Evolutionary conservation across 1,140 invertebrate species (phyloP).

Genomic region (Musca vetustissima): DNA sequence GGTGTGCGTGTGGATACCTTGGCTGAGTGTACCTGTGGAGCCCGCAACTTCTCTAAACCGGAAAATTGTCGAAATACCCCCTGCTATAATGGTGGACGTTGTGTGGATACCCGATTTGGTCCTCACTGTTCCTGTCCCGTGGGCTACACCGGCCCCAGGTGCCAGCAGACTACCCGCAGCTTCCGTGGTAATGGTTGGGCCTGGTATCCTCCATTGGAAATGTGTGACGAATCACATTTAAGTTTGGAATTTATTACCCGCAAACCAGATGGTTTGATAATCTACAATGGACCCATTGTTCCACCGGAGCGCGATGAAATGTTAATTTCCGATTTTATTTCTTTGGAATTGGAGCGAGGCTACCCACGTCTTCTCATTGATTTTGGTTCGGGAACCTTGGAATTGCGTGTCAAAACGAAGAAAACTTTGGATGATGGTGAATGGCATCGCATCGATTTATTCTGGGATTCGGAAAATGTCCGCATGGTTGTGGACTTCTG

Average conservation of each 20-base stretch:
- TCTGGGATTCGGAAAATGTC: constrained; percentile 91
- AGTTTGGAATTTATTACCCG: constrained; percentile 93
- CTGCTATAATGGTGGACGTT: constrained; percentile 94
- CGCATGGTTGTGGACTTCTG: constrained; percentile 92
- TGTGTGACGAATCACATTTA: constrained; percentile 93
- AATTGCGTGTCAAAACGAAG: constrained; percentile 85
- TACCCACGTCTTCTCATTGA: constrained; percentile 88
- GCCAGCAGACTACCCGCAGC: constrained; percentile 92
- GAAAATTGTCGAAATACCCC: constrained; percentile 87
- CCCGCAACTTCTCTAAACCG: constrained; percentile 84
- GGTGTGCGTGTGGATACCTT: constrained; percentile 87
- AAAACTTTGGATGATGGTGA: constrained; percentile 87
- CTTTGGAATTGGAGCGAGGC: constrained; percentile 87
- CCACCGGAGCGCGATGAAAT: constrained; percentile 86
- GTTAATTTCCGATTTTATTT: constrained; percentile 90
- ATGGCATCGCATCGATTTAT: constrained; percentile 95
- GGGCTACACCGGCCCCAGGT: constrained; percentile 91
- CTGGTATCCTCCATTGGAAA: constrained; percentile 92
- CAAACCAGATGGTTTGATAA: constrained; percentile 85
- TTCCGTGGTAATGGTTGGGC: constrained; percentile 93
- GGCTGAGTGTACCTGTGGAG: constrained; percentile 88
- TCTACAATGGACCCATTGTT: constrained; percentile 96
- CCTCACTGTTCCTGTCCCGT: constrained; percentile 85
- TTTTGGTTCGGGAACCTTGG: constrained; percentile 92
- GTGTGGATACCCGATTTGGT: constrained; percentile 84